phyloP scores from a whole-genome alignment of 2,797 vertebrate genomes.

The Carduelis carduelis region DNA sequence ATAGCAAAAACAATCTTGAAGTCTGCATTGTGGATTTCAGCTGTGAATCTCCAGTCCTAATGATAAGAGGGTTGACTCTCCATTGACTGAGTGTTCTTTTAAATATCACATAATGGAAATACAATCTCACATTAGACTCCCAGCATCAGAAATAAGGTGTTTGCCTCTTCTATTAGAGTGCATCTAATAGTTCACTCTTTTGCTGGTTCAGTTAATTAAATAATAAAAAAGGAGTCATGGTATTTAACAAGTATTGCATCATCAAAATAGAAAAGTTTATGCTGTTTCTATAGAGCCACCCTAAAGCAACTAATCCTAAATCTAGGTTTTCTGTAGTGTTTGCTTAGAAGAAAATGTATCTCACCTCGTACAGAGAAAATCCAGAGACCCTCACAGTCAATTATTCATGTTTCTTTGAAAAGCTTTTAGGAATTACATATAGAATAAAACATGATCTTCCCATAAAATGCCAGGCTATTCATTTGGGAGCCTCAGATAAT shows the following conservation, averaged over 20 bases:
- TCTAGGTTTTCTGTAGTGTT: background rate
- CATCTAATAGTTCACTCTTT: background rate
- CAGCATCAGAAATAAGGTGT: background rate
- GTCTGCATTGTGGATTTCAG: background rate
- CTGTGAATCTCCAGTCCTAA: background rate
- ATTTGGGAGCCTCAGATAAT: conserved; percentile 66
- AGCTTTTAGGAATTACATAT: conserved; percentile 75
- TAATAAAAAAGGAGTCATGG: background rate
- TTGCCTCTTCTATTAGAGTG: background rate
- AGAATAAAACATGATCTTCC: conserved; percentile 75
- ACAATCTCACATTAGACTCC: background rate
- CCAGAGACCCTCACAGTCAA: conserved; percentile 65
- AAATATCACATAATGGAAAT: background rate
- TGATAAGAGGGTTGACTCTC: background rate
- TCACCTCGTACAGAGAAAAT: conserved; percentile 58
- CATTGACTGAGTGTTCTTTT: background rate
- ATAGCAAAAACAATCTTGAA: background rate
- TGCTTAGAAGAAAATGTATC: conserved; percentile 52
- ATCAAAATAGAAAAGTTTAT: conserved; percentile 4
- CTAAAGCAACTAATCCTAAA: conserved; percentile 31
- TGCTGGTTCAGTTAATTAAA: background rate
- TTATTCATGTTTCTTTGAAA: conserved; percentile 70
- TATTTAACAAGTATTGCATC: background rate
- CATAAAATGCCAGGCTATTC: conserved; percentile 70
- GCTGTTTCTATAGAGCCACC: background rate